Evolutionary conservation across 2,888 invertebrate species (phyloP).

Genomic region (Amphiduros pacificus): DNA sequence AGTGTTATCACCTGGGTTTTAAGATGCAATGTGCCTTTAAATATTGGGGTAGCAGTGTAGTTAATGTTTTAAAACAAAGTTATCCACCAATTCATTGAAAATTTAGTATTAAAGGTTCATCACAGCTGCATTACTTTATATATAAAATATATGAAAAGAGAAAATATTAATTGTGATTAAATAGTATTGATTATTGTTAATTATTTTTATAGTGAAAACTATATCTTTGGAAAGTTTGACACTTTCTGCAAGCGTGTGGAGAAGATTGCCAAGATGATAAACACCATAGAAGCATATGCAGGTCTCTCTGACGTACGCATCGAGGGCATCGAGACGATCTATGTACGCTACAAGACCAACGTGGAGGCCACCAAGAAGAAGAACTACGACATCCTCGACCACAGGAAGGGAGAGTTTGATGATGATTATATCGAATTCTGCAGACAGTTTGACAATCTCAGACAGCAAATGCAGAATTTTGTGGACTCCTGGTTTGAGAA

Average conservation of each 20-base stretch:
- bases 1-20: too few relatives aligned
- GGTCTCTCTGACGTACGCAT: slow-evolving; percentile 71
- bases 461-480: slow-evolving; percentile 64
- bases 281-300: slow-evolving; percentile 84
- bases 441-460: slow-evolving; percentile 69
- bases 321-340: slow-evolving; percentile 64
- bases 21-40: too few relatives aligned
- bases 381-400: slow-evolving; percentile 88
- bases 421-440: slow-evolving; percentile 81
- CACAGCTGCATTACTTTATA: too few relatives aligned
- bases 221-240: slow-evolving; percentile 96
- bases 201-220: slow-evolving; percentile 76
- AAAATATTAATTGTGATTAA: too few relatives aligned
- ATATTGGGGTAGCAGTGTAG: too few relatives aligned
- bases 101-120: too few relatives aligned
- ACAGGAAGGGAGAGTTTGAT: slow-evolving; percentile 83
- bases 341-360: slow-evolving; percentile 81
- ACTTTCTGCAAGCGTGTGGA: slow-evolving; percentile 86
- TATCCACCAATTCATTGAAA: too few relatives aligned
- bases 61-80: too few relatives aligned
- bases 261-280: slow-evolving; percentile 86
- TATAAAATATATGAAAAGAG: too few relatives aligned
- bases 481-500: slow-evolving; percentile 65
- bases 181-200: too few relatives aligned
- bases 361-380: slow-evolving; percentile 82